Evolutionary conservation across 2,113 vertebrate genomes (phyloP), one percentile per base, ranked within the genome.

Genomic region (Urocolius indicus): DNA sequence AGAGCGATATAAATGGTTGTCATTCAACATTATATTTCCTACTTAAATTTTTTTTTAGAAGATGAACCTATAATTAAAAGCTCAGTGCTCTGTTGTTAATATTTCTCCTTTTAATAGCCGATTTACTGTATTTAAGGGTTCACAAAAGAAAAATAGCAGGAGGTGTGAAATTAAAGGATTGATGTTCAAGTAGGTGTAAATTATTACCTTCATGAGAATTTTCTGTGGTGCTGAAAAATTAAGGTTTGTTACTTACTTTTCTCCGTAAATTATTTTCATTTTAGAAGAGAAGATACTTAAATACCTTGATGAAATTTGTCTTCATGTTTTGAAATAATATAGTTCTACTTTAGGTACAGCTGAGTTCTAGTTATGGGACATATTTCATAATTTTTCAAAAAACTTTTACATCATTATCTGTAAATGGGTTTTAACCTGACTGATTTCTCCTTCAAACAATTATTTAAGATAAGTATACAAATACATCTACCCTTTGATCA

Each of bases 381-480:
- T 82, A 78, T 78, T 96, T 95, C 65, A 90, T 94, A 73, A 90
- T 87, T 87, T 66, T 79, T 67, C 4, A 0, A 32, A 92, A 67
- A 94, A 75, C 74, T 95, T 95, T 95, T 69, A 79, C 80, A 63
- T 95, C 85, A 90, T 96, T 96, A 97, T 92, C 81, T 95, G 75
- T 75, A 93, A 95, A 87, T 96, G 67, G 69, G 11, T 95, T 97
- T 97, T 93, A 83, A 97, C 90, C 59, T 97, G 96, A 97, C 74
- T 96, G 96, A 94, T 98, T 92, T 95, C 74, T 94, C 78, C 93
- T 96, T 94, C 87, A 81, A 86, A 94, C 94, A 96, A 93, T 97
- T 96, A 97, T 94, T 96, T 96, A 97, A 97, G 93, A 93, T 97
- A 97, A 98, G 95, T 97, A 96, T 96, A 97, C 94, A 97, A 97